Conservation (phyloP, 30 jellyfish, hydroid and myxozoan species). For the Turritopsis rubra region DNA sequence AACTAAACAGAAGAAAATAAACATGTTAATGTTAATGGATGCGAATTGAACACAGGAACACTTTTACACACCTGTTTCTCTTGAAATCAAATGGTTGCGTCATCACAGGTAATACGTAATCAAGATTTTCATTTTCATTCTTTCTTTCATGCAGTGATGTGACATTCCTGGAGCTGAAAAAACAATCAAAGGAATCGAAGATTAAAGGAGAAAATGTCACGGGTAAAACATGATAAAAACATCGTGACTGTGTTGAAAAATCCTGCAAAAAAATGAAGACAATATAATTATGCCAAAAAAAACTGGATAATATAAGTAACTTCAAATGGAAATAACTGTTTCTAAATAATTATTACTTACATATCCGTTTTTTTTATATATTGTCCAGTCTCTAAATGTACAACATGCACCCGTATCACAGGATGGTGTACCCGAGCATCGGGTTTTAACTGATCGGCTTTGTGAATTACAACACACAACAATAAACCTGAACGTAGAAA, state of each 20-base stretch:
- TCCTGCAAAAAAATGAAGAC: background rate
- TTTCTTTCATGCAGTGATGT: conserved; percentile 48
- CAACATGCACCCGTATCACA: conserved; percentile 64
- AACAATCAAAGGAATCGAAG: no score
- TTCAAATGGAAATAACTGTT: background rate
- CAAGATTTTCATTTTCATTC: conserved; percentile 58
- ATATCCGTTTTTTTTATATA: conserved; percentile 69
- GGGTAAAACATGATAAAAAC: no score
- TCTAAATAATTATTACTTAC: conserved; percentile 20
- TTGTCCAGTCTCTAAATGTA: conserved; percentile 70
- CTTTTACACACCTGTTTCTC: conserved; percentile 43
- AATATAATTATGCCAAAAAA: background rate
- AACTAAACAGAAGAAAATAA: background rate
- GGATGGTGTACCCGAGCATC: conserved; percentile 82
- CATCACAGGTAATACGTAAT: conserved; percentile 73
- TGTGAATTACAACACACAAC: conserved; percentile 66
- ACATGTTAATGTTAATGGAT: no score
- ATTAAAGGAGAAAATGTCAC: no score
- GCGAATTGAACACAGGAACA: background rate
- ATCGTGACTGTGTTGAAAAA: no score
- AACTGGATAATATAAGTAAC: background rate
- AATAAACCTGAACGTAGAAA: conserved; percentile 52
- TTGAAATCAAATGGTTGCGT: conserved; percentile 88
- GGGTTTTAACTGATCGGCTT: conserved; percentile 73
- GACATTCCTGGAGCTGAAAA: conserved; percentile 59